Evolutionary conservation across 2,888 invertebrate species (phyloP).

Genomic region (Diogma glabrata): DNA sequence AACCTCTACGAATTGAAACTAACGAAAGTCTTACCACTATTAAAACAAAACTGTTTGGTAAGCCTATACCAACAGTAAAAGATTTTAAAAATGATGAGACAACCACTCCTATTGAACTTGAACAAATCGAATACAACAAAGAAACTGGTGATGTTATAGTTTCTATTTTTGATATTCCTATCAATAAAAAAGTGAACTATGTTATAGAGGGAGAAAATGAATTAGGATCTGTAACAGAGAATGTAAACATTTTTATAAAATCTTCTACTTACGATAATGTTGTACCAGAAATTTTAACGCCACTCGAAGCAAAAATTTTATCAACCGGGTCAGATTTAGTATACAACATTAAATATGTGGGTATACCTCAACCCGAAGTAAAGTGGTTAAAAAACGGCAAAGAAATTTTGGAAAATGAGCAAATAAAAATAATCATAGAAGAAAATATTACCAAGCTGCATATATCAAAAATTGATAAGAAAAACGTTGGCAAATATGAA

Average conservation of each 20-base stretch:
- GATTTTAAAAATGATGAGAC: too few relatives aligned
- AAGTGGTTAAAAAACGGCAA: conserved; percentile 80
- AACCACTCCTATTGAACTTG: too few relatives aligned
- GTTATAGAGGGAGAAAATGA: conserved; percentile 59
- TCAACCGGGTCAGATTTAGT: conserved; percentile 56
- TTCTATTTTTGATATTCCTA: conserved; percentile 51
- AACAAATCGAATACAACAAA: conserved; percentile 45
- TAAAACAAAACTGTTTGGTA: too few relatives aligned
- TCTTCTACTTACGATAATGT: conserved; percentile 33
- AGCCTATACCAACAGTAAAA: too few relatives aligned
- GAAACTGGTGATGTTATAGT: conserved; percentile 51
- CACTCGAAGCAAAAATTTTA: conserved; percentile 62
- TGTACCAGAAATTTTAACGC: conserved; percentile 61
- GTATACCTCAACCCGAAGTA: conserved; percentile 56
- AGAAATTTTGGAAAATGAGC: conserved; percentile 52
- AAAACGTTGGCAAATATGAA: conserved; percentile 80
- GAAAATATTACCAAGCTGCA: conserved; percentile 51
- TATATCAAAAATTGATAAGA: conserved; percentile 56
- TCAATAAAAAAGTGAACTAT: conserved; percentile 55
- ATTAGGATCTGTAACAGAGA: conserved; percentile 59
- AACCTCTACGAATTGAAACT: conserved; percentile 53
- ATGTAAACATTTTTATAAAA: conserved; percentile 56
- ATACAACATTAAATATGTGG: conserved; percentile 60
- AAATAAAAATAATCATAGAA: conserved; percentile 46
- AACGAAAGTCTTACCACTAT: too few relatives aligned